phyloP scores from a whole-genome alignment of 2,797 vertebrate genomes.

The Orestias chungarensis region DNA sequence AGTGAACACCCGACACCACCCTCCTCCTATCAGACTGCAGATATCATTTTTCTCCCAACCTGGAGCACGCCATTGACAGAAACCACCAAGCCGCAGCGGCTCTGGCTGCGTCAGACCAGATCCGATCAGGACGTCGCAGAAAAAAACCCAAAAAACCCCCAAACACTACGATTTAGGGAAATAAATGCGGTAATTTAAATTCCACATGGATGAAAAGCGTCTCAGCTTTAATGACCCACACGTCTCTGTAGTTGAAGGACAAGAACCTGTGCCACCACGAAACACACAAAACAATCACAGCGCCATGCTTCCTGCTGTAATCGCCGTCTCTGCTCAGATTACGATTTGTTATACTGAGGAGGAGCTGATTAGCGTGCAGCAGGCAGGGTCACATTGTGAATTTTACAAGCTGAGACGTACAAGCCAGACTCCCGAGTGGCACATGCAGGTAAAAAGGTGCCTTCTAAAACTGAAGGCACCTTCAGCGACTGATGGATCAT shows the following conservation, averaged over 20 bases:
- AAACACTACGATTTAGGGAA: conserved; percentile 11
- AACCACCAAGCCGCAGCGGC: conserved; percentile 19
- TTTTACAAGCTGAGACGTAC: neutral
- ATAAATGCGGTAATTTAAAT: conserved; percentile 23
- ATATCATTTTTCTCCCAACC: conserved; percentile 33
- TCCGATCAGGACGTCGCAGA: neutral
- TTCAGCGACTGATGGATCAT: neutral
- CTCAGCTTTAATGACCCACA: conserved; percentile 5
- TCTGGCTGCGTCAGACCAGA: conserved; percentile 13
- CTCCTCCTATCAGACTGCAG: conserved; percentile 18
- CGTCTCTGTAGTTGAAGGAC: neutral
- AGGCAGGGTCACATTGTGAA: neutral
- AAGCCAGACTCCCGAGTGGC: neutral
- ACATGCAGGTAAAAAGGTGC: neutral
- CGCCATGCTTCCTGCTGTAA: conserved; percentile 24
- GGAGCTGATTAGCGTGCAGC: conserved; percentile 13
- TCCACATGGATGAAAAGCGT: conserved; percentile 1
- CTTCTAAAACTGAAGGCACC: conserved; percentile 5
- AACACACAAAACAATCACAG: neutral
- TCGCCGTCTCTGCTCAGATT: conserved; percentile 25
- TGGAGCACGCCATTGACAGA: conserved; percentile 12
- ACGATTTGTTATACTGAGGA: conserved; percentile 28
- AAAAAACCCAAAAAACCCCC: neutral
- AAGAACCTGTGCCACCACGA: neutral
- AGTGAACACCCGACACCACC: neutral